phyloP scores from a whole-genome alignment of 2,797 vertebrate species.

The Balearica regulorum region DNA sequence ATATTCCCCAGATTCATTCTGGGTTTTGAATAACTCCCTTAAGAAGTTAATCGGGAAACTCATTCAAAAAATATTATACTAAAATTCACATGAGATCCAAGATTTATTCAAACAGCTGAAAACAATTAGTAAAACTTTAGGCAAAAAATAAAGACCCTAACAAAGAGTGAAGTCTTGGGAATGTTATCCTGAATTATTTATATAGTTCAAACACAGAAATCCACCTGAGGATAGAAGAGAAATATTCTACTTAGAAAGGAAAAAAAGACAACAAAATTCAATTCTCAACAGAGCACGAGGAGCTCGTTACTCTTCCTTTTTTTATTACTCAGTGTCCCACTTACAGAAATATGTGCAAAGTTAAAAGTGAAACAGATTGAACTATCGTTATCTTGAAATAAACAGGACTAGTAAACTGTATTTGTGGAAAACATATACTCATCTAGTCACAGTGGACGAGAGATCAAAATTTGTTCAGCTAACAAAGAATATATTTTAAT shows the following conservation, averaged over 20 bases:
- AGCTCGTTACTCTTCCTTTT: not conserved
- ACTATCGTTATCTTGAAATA: not conserved
- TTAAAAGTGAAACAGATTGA: not conserved
- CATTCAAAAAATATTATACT: not conserved
- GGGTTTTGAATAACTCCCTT: not conserved
- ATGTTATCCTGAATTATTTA: not conserved
- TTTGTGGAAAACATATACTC: not conserved
- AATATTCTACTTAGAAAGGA: not conserved
- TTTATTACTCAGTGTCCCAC: not conserved
- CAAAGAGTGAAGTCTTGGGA: not conserved
- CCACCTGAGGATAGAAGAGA: not conserved
- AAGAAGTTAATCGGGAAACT: not conserved
- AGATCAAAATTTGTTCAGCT: not conserved
- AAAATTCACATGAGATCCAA: not conserved
- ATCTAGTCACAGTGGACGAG: not conserved
- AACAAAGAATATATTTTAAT: not conserved
- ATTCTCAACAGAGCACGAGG: not conserved
- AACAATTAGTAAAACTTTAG: not conserved
- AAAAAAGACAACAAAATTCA: not conserved
- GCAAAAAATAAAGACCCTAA: not conserved
- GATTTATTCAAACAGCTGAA: slow-evolving; percentile 4
- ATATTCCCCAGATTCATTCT: not conserved
- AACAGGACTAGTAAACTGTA: not conserved
- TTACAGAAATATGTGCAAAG: not conserved
- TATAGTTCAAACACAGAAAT: slow-evolving; percentile 12